These are phyloP conservation scores for Scotopteryx bipunctaria DNA, from an alignment of 2,888 invertebrate genomes.

Conservation along the genomic window DNA sequence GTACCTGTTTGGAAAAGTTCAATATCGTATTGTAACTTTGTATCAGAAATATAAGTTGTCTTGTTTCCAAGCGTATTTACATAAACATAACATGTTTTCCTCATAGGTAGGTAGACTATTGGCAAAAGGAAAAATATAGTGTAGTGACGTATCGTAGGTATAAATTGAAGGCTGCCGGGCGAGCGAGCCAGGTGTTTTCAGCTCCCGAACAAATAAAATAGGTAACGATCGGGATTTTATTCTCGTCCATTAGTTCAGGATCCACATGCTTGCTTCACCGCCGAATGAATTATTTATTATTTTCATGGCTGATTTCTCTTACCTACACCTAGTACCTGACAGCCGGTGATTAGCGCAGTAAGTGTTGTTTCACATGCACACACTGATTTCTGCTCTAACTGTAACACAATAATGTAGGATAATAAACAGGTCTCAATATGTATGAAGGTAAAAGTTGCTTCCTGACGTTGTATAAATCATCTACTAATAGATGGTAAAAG, in stretches of 20 bases:
- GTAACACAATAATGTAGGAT: not conserved
- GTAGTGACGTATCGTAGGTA: constrained; percentile 2
- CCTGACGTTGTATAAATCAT: too few species aligned
- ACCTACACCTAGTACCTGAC: too few species aligned
- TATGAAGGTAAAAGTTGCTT: too few species aligned
- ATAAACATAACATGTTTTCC: not conserved
- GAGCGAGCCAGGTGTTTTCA: constrained; percentile 42
- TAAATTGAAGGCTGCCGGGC: constrained; percentile 14
- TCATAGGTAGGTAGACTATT: not conserved
- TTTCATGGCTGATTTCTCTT: constrained; percentile 39
- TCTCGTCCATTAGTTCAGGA: constrained; percentile 40
- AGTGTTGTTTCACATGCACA: not conserved
- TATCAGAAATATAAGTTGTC: not conserved
- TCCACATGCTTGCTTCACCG: constrained; percentile 37
- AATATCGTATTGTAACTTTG: too few species aligned
- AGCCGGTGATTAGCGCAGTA: not conserved
- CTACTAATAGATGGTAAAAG: too few species aligned
- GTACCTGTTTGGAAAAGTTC: too few species aligned
- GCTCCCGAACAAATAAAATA: constrained; percentile 43
- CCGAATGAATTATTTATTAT: constrained; percentile 49
- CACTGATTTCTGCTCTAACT: not conserved
- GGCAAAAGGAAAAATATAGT: constrained; percentile 10
- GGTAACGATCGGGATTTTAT: constrained; percentile 47
- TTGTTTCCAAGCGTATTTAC: not conserved
- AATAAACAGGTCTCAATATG: too few species aligned